Evolutionary conservation across 2,797 vertebrate genomes (phyloP), one percentile per base, ranked within the genome.

Genomic region (Macroramphosus scolopax): DNA sequence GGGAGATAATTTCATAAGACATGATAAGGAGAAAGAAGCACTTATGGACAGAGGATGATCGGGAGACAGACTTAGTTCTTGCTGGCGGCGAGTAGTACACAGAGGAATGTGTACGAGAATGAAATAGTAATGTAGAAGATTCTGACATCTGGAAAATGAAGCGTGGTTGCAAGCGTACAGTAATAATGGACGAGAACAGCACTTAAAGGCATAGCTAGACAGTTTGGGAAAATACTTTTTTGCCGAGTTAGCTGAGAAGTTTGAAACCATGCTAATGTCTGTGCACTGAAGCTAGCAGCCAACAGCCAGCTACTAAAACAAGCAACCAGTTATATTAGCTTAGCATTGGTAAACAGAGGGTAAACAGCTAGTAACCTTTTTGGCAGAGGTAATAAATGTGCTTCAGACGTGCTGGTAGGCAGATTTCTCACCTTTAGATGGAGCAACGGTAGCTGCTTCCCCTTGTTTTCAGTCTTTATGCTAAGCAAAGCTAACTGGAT

Each of bases 1-100:
- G 20, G 36, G 48, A 57, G 52, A 73, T 76, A 17, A 80, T 79
- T 77, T 41, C 13, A 53, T 51, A 56, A 47, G 69, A 62, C 50
- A 64, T 39, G 55, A 56, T 77, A 56, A 76, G 51, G 17, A 48
- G 61, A 17, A 75, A 37, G 52, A 51, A 54, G 53, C 59, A 37
- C 35, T 53, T 30, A 38, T 9, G 6, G 63, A 51, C 36, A 18
- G 46, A 49, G 20, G 38, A 52, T 4, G 39, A 76, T 31, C 13
- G 44, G 43, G 43, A 32, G 40, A 33, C 16, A 22, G 30, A 56
- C 35, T 43, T 17, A 20, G 16, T 16, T 24, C 24, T 28, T 8
- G 8, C 29, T 53, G 29, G 45, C 62, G 30, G 50, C 42, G 22
- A 37, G 16, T 5, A 17, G 3, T 16, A 15, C 5, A 6, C 31